phyloP scores from a whole-genome alignment of 1,140 invertebrate genomes.

The Neuroterus valhalla region DNA sequence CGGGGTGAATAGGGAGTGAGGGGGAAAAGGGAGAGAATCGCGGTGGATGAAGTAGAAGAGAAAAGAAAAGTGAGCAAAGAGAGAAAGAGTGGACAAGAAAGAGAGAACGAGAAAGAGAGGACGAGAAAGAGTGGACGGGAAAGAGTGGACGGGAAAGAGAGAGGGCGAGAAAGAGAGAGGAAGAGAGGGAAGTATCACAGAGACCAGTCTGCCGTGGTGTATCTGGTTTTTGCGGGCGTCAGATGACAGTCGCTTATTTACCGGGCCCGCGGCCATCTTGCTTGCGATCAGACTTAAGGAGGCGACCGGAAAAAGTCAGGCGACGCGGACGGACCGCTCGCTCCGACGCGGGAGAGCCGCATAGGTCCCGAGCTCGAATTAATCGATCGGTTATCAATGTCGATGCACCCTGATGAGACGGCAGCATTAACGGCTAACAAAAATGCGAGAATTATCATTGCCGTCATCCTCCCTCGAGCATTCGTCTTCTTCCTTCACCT shows the following conservation, averaged over 20 bases:
- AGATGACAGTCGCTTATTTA: conserved; percentile 75
- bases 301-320: conserved; percentile 53
- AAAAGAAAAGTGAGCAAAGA: conserved; percentile 24
- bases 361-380: conserved; percentile 39
- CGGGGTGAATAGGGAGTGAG: conserved; percentile 30
- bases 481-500: not conserved
- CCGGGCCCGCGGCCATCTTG: conserved; percentile 72
- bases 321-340: conserved; percentile 46
- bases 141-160: conserved; percentile 34
- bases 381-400: conserved; percentile 40
- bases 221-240: conserved; percentile 73
- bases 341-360: conserved; percentile 18
- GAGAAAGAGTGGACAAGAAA: conserved; percentile 9
- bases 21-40: conserved; percentile 45
- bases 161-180: conserved; percentile 13
- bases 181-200: conserved; percentile 33
- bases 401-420: conserved; percentile 25
- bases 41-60: conserved; percentile 15
- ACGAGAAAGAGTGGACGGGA: not conserved
- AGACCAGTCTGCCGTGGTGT: conserved; percentile 68
- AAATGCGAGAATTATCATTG: conserved; percentile 25
- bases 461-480: not conserved
- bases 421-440: not conserved
- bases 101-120: conserved; percentile 3
- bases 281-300: conserved; percentile 70